Evolutionary conservation across 2,797 vertebrate genomes (phyloP), one percentile per base, ranked within the genome.

Genomic region (Amphiprion clarkii): DNA sequence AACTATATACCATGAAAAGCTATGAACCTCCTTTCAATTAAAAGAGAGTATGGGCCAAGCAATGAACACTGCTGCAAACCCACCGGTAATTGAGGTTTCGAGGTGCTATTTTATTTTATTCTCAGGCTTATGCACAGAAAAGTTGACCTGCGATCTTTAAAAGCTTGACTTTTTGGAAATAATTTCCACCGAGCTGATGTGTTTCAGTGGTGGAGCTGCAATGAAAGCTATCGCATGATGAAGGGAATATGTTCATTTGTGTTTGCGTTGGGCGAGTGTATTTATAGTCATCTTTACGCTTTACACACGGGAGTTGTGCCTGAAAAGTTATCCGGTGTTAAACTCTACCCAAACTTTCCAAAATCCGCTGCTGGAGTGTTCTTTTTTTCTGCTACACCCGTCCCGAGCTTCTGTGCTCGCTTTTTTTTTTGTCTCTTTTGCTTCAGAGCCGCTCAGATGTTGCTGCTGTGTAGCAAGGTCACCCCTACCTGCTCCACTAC

Each of bases 381-480:
- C 16, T 64, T 81, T 48, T 74, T 52, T 6, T 67, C 6, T 67
- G 2, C 48, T 48, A n/a, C 53, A 59, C 11, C n/a, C 11, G 0
- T 57, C 29, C 36, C 52, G 71, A 78, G 66, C 56, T 65, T 82
- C 31, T 73, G 44, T 60, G 53, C 57, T 82, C 48, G 48, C 66
- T 70, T 65, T 83, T 82, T 67, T 44, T 79, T 49, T 85, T 71
- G 61, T 55, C 44, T 57, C 69, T 67, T 68, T 65, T 7, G 75
- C 59, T 79, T 88, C 75, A 86, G 27, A 91, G 61, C 16, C 23
- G 1, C 70, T 90, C 62, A 65, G 83, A 88, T 81, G 85, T 84
- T 76, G 49, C 71, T 62, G 59, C 70, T 65, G 60, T 60, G 74
- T 39, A 75, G 72, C 74, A 92, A 92, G 85, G 87, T 92, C 90